A percentile compares a stretch with the other conserved stretches of the same genome.
These are phyloP conservation scores for Micromussa lordhowensis DNA, from an alignment of 92 coral and sea anemone species.

Conservation along the genomic window DNA sequence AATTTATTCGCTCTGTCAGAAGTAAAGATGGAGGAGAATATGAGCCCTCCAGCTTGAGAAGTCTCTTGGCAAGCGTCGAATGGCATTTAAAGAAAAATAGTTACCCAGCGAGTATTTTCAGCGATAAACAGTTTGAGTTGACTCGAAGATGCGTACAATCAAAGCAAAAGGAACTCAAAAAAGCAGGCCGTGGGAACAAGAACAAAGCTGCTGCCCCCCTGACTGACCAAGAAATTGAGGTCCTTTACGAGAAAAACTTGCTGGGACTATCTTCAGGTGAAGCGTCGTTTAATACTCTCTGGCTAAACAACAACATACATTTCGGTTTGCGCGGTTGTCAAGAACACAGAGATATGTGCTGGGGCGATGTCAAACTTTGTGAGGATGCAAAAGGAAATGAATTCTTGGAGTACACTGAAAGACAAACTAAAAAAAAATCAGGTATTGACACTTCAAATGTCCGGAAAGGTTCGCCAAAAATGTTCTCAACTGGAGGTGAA, in stretches of 20 bases:
- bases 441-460: too few relatives aligned
- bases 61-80: slow-evolving; percentile 33
- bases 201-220: slow-evolving; percentile 54
- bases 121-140: too few relatives aligned
- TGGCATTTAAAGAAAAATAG: slow-evolving; percentile 48
- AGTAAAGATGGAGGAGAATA: slow-evolving; percentile 57
- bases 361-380: too few relatives aligned
- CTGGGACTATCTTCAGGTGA: slow-evolving; percentile 61
- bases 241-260: slow-evolving; percentile 62
- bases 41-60: slow-evolving; percentile 54
- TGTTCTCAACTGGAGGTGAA: too few relatives aligned
- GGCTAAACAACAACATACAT: slow-evolving; percentile 62
- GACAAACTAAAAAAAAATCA: too few relatives aligned
- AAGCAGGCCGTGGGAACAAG: slow-evolving; percentile 60
- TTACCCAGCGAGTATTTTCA: slow-evolving; percentile 48
- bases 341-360: too few relatives aligned
- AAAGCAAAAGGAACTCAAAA: slow-evolving; percentile 60
- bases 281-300: slow-evolving; percentile 55
- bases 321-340: slow-evolving; percentile 54
- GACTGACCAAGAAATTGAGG: slow-evolving; percentile 46
- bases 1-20: slow-evolving; percentile 58
- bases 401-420: too few relatives aligned
- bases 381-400: too few relatives aligned
- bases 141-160: neutral
- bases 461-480: too few relatives aligned